Conservation (phyloP, 2,888 invertebrate genomes). For the Chrysomela aeneicollis region DNA sequence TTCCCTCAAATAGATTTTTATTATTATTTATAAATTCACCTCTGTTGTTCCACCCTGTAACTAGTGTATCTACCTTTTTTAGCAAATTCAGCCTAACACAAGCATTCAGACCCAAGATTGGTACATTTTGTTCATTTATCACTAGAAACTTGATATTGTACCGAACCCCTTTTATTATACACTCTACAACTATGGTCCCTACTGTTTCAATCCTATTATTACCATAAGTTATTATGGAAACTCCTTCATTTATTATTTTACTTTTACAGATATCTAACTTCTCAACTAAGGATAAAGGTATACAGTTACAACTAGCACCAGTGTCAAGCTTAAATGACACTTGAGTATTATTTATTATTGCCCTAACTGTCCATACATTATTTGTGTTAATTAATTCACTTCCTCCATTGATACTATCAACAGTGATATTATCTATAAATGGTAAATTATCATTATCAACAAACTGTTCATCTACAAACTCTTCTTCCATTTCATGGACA, state of each 20-base stretch:
- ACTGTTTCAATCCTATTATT: background rate
- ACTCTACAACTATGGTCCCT: background rate
- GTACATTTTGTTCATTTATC: background rate
- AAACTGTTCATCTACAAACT: background rate
- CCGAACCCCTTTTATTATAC: background rate
- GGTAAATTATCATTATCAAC: background rate
- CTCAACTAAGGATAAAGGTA: no score
- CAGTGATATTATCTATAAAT: background rate
- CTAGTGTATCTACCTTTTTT: background rate
- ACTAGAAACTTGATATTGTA: slow-evolving; percentile 1
- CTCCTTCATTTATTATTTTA: no score
- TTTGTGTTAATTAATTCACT: background rate
- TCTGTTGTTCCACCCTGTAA: background rate
- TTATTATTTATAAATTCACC: slow-evolving; percentile 4
- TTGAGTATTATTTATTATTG: slow-evolving; percentile 6
- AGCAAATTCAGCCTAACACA: background rate
- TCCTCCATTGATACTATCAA: background rate
- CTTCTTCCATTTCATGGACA: background rate
- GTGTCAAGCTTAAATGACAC: slow-evolving; percentile 8
- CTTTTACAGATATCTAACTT: no score
- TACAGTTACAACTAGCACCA: no score
- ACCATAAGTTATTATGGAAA: slow-evolving; percentile 1
- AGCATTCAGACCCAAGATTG: slow-evolving; percentile 1
- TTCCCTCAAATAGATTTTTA: background rate
- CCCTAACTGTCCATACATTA: background rate